These are phyloP conservation scores for Hyperopisus bebe DNA, from an alignment of 2,113 vertebrate species.

Conservation along the genomic window DNA sequence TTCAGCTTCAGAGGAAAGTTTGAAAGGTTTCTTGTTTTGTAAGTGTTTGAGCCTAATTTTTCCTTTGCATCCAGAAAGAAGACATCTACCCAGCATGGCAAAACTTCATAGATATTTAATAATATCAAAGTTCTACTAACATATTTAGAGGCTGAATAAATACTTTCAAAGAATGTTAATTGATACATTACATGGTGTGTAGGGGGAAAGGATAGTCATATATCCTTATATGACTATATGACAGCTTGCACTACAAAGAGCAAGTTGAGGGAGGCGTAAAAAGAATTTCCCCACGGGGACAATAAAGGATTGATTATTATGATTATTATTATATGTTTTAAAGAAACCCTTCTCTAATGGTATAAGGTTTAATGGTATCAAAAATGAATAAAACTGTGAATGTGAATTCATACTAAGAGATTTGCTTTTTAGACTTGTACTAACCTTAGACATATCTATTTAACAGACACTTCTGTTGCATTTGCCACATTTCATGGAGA, in stretches of 20 bases:
- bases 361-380: background rate
- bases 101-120: slow-evolving; percentile 46
- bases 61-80: slow-evolving; percentile 40
- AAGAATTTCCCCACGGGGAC: no score
- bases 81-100: slow-evolving; percentile 34
- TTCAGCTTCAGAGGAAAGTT: slow-evolving; percentile 44
- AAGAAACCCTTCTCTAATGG: background rate
- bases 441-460: background rate
- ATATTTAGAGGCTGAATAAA: background rate
- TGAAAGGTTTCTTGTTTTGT: slow-evolving; percentile 58
- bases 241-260: no score
- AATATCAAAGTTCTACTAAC: slow-evolving; percentile 47
- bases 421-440: background rate
- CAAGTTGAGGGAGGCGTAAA: no score
- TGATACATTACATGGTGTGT: background rate
- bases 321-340: background rate
- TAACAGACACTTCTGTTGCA: background rate
- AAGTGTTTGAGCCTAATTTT: slow-evolving; percentile 52
- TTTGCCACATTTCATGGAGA: background rate
- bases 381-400: background rate
- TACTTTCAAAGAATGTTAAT: background rate
- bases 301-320: no score
- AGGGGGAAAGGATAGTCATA: background rate
- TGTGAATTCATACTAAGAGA: background rate
- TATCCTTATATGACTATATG: background rate